Evolutionary conservation across 2,797 vertebrate genomes (phyloP), one percentile per base, ranked within the genome.

Genomic region (Xyrichtys novacula): DNA sequence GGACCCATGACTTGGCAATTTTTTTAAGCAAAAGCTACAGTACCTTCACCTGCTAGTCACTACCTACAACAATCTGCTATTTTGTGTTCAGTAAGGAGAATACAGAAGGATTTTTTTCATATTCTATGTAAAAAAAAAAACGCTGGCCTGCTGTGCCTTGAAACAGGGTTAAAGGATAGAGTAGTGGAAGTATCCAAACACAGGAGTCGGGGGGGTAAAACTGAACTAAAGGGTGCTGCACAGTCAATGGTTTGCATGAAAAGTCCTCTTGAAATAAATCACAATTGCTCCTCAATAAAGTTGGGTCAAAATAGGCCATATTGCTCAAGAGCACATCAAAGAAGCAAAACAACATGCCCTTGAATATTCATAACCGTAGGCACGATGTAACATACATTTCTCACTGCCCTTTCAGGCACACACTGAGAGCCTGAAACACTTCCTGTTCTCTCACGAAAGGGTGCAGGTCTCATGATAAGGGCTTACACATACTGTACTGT

Each of bases 271-370:
- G 3, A 25, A 7, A 12, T 3, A 0, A 48, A n/a, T 2, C 48
- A 56, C 36, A 7, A 3, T 39, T 25, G 16, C 32, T 5, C 9
- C n/a, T 32, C 5, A 28, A 1, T 12, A 25, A 59, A 26, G 6
- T 11, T 10, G 7, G 3, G n/a, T 22, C 0, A 3, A 12, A 44
- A 40, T 25, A 31, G 2, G 19, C 3, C 19, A 31, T 47, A 22
- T 26, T 20, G 43, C n/a, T 32, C 3, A 40, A 49, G 3, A 42
- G 38, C 20, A 49, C 49, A 6, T 39, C 28, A 50, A 29, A 17
- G 11, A 46, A 26, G 47, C 17, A 53, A 49, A 58, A 71, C 52
- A 50, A 44, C 52, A 38, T n/a, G 29, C 15, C 44, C 22, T 19
- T 40, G 28, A 50, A 44, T 22, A 50, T 22, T 8, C 68, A 36